Base-by-base conservation (phyloP, 2,888 invertebrate genomes). In the Scrobipalpa atriplicella region DNA sequence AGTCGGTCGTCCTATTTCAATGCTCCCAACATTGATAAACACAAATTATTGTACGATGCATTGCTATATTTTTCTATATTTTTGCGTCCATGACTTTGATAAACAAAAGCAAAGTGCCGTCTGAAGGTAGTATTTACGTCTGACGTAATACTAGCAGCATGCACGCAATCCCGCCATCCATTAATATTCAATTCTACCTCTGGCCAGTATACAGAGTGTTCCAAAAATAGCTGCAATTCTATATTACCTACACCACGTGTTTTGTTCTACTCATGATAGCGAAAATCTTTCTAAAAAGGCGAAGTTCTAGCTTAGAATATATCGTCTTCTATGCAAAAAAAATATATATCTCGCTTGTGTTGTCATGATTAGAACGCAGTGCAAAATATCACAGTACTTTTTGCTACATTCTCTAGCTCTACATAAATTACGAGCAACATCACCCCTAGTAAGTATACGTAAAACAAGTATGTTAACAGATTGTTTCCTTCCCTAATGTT, bases 1-100 rank as follows among this genome's bases (percentile, higher is more conserved):
- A 99, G 0, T 98, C 98, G 0, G 99, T 29, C 29, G 2, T 29
- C 29, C 29, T 29, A 29, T 5, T 3, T 3, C 5, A 29, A 5
- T n/a, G n/a, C n/a, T n/a, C n/a, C n/a, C n/a, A n/a, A n/a, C n/a
- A n/a, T n/a, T n/a, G 29, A 29, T 5, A 29, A 29, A 29, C 5
- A 5, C n/a, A 29, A 29, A 29, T 29, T 29, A 29, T 29, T 29
- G 29, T 29, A 29, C 5, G 29, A 29, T 29, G 29, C 29, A 5
- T 29, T 29, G 29, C 29, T 29, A 29, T 29, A 29, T 29, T 29
- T 29, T 29, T 29, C 29, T 29, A 29, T 29, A 29, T 29, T 3
- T 29, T 29, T 29, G 5, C 5, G 29, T 29, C 29, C 29, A 29
- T 29, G 29, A 29, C 29, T 29, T 29, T 29, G 29, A 5, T 29